Conservation (phyloP, 1,140 invertebrate genomes). For the Euborellia annulipes region DNA sequence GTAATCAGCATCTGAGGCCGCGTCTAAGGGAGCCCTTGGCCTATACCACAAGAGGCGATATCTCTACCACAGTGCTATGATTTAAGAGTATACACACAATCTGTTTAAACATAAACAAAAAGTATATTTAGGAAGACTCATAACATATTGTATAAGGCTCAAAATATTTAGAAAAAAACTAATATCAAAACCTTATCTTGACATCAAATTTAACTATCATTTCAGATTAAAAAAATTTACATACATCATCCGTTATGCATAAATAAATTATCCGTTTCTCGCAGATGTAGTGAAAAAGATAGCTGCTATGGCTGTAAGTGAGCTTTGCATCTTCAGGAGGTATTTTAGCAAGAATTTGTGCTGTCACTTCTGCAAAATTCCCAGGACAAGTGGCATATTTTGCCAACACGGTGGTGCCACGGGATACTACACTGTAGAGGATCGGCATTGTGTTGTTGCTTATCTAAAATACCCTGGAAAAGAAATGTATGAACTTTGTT, state of each 20-base stretch:
- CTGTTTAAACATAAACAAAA: constrained; percentile 3
- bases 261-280: constrained; percentile 79
- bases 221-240: constrained; percentile 22
- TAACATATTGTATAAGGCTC: neutral
- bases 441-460: constrained; percentile 76
- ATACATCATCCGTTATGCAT: constrained; percentile 90
- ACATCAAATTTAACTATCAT: neutral
- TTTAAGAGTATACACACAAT: too few relatives aligned
- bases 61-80: too few relatives aligned
- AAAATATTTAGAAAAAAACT: constrained; percentile 1
- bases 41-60: too few relatives aligned
- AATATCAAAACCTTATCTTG: too few relatives aligned
- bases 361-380: constrained; percentile 86
- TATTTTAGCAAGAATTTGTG: constrained; percentile 77
- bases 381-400: constrained; percentile 82
- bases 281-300: constrained; percentile 80
- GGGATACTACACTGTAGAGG: constrained; percentile 72
- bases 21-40: too few relatives aligned
- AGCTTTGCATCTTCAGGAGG: constrained; percentile 70
- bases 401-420: constrained; percentile 72
- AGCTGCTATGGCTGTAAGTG: constrained; percentile 83
- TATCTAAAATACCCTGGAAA: too few relatives aligned
- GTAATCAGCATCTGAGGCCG: too few relatives aligned
- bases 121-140: neutral
- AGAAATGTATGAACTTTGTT: too few relatives aligned